A percentile compares a stretch with the other conserved stretches of the same genome.
Evolutionary conservation across 2,888 invertebrate species (phyloP).

Genomic region (Lochmaea capreae): DNA sequence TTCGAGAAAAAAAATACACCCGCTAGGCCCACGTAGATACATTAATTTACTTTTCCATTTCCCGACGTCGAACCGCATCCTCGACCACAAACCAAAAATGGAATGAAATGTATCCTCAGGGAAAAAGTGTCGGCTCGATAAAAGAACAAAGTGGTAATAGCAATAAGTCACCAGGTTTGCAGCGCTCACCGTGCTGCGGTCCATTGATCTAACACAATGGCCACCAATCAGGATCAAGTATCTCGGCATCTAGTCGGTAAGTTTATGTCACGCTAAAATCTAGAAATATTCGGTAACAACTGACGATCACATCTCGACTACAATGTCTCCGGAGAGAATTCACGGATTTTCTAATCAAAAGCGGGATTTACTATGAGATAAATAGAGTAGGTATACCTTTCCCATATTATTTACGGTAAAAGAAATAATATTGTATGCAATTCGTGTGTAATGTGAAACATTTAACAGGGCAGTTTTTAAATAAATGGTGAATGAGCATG

Average conservation of each 20-base stretch:
- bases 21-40: not conserved
- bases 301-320: too few relatives aligned
- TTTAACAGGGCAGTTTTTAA: too few relatives aligned
- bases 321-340: not conserved
- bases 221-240: constrained; percentile 58
- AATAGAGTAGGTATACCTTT: not conserved
- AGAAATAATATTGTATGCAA: too few relatives aligned
- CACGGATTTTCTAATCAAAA: not conserved
- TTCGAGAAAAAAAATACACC: not conserved
- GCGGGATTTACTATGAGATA: not conserved
- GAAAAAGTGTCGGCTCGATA: constrained; percentile 39
- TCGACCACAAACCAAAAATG: constrained; percentile 21
- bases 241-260: constrained; percentile 39
- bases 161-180: constrained; percentile 59
- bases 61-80: constrained; percentile 19
- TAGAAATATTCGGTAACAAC: constrained; percentile 18
- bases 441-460: too few relatives aligned
- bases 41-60: constrained; percentile 8
- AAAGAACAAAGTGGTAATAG: constrained; percentile 46
- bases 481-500: too few relatives aligned
- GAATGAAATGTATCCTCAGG: constrained; percentile 30
- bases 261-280: constrained; percentile 5
- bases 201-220: constrained; percentile 60
- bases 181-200: constrained; percentile 43
- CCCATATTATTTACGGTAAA: too few relatives aligned